Evolutionary conservation across 2,888 invertebrate species (phyloP), one percentile per base, ranked within the genome.

Genomic region (Pseudococcus jackbeardsleyi): DNA sequence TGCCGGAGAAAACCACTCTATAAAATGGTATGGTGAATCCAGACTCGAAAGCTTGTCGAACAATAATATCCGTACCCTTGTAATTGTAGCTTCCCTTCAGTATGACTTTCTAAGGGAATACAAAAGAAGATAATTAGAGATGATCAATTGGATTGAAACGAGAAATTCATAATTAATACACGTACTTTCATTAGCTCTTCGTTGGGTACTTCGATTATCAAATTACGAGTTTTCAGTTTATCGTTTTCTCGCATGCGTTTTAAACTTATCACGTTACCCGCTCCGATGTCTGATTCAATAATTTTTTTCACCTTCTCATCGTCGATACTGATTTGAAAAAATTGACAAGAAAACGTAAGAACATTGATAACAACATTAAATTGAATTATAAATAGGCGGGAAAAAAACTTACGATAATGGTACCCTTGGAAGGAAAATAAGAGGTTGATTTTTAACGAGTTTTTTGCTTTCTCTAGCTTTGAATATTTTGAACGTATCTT

Each of bases 1-100:
- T n/a, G 1, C 26, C 48, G 1, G 87, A 22, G 39, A 87, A 77
- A 9, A 87, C 72, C 0, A 68, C 54, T 48, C 22, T 33, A 50
- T 87, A 33, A 9, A 50, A n/a, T 33, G 87, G 87, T 19, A 87
- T 54, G 26, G 48, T 8, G 6, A 22, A 33, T 72, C 48, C 77
- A 19, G 86, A 42, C 33, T 87, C 87, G 17, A 50, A 72, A 77
- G 87, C 87, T 87, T 72, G 46, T 26, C 87, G 87, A n/a, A 87
- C 26, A 46, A 48, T 15, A 11, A 86, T n/a, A 19, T 59, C 39
- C 0, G 19, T n/a, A 9, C 42, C 64, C 1, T 68, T 19, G 46
- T 15, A 46, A 0, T 2, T 19, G 42, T 54, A 64, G 46, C 46
- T 64, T 64, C 86, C 86, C 68, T 86, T 86, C 22, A 17, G 68